phyloP scores from a whole-genome alignment of 2,888 invertebrate species.

The Peribatodes rhomboidaria region DNA sequence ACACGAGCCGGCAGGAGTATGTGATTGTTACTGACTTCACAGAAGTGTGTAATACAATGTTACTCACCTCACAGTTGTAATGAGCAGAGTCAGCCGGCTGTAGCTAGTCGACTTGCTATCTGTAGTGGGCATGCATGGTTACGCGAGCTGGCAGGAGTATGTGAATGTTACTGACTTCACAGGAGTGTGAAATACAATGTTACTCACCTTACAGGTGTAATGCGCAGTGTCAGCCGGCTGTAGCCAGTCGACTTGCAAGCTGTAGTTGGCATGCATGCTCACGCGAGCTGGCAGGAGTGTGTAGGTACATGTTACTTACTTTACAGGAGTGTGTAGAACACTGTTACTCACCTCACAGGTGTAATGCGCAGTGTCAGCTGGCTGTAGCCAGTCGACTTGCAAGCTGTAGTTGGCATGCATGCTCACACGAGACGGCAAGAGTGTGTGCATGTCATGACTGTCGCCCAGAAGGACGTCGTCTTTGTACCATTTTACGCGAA shows the following conservation, averaged over 20 bases:
- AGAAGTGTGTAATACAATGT: not conserved
- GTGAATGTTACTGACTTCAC: not conserved
- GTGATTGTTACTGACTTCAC: not conserved
- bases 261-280: constrained; percentile 90
- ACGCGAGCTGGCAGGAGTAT: too few species aligned
- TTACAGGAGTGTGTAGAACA: not conserved
- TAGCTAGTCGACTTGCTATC: constrained; percentile 88
- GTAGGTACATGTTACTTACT: not conserved
- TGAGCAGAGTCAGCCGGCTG: constrained; percentile 88
- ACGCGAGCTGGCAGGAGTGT: constrained; percentile 86
- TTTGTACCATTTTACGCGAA: constrained; percentile 91
- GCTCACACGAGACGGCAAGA: constrained; percentile 85
- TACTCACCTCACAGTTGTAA: constrained; percentile 88
- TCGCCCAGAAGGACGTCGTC: constrained; percentile 88
- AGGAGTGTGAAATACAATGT: not conserved
- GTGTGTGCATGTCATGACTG: constrained; percentile 81
- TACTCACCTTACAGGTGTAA: constrained; percentile 88
- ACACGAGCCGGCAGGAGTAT: constrained; percentile 86
- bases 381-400: constrained; percentile 86
- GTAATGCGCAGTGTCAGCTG: constrained; percentile 89
- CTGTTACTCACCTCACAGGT: constrained; percentile 86
- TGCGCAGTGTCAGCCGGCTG: constrained; percentile 88
- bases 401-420: constrained; percentile 91
- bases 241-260: constrained; percentile 88
- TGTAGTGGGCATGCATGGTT: constrained; percentile 91